These are phyloP conservation scores for Emydocephalus ijimae DNA, from an alignment of 2,113 vertebrate species.

Conservation along the genomic window DNA sequence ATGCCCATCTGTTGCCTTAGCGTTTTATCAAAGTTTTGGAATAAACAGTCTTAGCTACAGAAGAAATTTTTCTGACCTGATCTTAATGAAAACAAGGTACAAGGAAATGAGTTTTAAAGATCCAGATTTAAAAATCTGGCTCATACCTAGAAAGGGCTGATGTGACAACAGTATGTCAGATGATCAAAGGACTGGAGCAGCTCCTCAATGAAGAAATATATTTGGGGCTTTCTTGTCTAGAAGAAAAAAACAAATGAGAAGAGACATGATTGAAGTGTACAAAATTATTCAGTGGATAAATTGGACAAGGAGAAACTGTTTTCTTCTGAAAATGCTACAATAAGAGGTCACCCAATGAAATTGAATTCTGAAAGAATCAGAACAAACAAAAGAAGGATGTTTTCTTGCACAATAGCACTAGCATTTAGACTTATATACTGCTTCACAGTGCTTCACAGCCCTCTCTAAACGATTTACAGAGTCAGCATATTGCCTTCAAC, in stretches of 20 bases:
- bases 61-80: background rate
- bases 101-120: background rate
- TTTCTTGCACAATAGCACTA: background rate
- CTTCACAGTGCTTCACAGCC: too few species aligned
- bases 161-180: background rate
- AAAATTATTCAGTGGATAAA: background rate
- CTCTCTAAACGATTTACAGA: too few species aligned
- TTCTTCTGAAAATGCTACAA: background rate
- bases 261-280: background rate
- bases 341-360: background rate
- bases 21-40: background rate
- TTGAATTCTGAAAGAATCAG: background rate
- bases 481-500: too few species aligned
- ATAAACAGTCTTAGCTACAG: background rate
- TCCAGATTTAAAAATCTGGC: background rate
- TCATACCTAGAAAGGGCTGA: background rate
- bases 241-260: background rate
- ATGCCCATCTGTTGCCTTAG: background rate
- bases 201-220: background rate
- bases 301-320: background rate
- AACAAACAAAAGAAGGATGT: background rate
- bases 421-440: too few species aligned
- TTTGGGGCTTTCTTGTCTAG: background rate
- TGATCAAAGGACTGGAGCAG: background rate
- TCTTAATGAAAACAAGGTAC: background rate